Evolutionary conservation across 2,888 invertebrate genomes (phyloP), one percentile per base, ranked within the genome.

Genomic region (Thecocarcelia acutangulata): DNA sequence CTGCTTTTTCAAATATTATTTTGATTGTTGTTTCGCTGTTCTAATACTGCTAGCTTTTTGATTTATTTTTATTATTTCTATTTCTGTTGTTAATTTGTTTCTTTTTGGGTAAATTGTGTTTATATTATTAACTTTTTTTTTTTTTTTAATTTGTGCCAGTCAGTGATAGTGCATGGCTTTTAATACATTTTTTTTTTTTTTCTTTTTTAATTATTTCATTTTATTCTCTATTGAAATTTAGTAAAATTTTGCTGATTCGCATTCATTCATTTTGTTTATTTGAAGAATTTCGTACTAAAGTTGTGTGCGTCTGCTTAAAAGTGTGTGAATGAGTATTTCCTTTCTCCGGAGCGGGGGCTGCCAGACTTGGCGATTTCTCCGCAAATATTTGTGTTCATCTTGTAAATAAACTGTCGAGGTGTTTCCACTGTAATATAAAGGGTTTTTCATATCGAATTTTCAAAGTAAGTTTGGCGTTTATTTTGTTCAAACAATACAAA

Each of bases 111-210:
- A 40, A 52, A 37, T 56, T 73, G 44, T 70, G 54, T 70, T 70
- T 56, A 37, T 46, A 56, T 48, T 37, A 40, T 44, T 21, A 12
- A 19, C 4, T 50, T 66, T 21, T 59, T 40, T 42, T 17, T 74
- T 66, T 46, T 48, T 56, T 50, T 69, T 40, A 48, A 42, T 19
- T 75, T 78, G 78, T 78, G 70, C 78, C 82, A 82, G 78, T 52
- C 82, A 66, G 82, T 75, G 70, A 78, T 78, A 74, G 59, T 56
- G 64, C 15, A 42, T 58, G 19, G 56, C 33, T 59, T 54, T 15
- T 56, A 24, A 33, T 64, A 48, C n/a, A n/a, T n/a, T n/a, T n/a
- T n/a, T n/a, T n/a, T 58, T 46, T 59, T 61, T 69, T 12, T 52
- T 54, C 63, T 74, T 33, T 1, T 8, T 33, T 33, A 33, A 3